These are phyloP conservation scores for Apogon hyalosoma DNA, from an alignment of 2,797 vertebrate genomes.

Conservation along the genomic window DNA sequence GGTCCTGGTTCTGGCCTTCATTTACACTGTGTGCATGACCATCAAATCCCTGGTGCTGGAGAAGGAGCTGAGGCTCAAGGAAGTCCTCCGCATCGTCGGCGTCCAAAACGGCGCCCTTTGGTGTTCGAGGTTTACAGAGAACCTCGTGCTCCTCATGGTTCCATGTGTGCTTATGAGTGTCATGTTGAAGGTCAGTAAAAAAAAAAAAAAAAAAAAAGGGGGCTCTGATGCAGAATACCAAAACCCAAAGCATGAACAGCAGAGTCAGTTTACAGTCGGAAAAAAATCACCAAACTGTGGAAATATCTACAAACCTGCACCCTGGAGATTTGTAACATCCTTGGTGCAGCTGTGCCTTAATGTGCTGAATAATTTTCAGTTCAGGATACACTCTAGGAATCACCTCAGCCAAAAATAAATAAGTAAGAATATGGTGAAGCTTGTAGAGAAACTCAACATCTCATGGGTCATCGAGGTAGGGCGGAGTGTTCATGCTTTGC, in stretches of 20 bases:
- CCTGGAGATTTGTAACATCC: not conserved
- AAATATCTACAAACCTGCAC: not conserved
- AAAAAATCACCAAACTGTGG: not conserved
- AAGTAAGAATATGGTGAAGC: not conserved
- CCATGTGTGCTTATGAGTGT: conserved; percentile 79
- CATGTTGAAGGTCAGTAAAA: conserved; percentile 83
- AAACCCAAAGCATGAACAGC: conserved; percentile 66
- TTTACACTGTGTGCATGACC: conserved; percentile 72
- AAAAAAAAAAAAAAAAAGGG: not conserved
- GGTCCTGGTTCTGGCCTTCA: conserved; percentile 84
- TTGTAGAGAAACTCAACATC: not conserved
- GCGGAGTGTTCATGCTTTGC: conserved; percentile 62
- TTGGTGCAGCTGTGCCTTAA: not conserved
- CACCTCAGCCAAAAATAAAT: not conserved
- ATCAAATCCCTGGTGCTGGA: conserved; percentile 82
- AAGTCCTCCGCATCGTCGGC: conserved; percentile 72
- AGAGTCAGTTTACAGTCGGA: not conserved
- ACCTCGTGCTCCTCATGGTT: conserved; percentile 66
- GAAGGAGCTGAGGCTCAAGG: conserved; percentile 81
- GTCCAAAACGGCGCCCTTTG: conserved; percentile 72
- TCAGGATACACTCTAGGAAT: not conserved
- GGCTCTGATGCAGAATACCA: not conserved
- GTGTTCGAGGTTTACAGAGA: conserved; percentile 71
- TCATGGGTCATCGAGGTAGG: conserved; percentile 11
- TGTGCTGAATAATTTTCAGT: not conserved